Evolutionary conservation across 2,888 invertebrate genomes (phyloP).

Genomic region (Chymomyza caudatula): DNA sequence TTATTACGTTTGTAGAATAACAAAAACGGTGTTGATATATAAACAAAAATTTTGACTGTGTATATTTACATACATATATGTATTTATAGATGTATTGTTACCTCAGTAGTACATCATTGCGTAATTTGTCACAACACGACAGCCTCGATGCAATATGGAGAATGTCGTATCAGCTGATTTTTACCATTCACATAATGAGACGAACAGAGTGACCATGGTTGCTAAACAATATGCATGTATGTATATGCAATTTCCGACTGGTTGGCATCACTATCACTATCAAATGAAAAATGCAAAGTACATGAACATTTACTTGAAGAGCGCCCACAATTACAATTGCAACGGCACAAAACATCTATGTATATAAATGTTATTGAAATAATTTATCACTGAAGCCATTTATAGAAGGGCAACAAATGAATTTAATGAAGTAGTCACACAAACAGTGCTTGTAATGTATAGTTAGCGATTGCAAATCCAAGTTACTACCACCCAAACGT

Average conservation of each 20-base stretch:
- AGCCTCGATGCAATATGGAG: not conserved
- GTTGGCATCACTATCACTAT: not conserved
- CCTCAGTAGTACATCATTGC: not conserved
- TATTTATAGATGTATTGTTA: too few relatives aligned
- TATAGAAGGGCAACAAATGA: not conserved
- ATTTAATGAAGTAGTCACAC: not conserved
- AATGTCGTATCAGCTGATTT: not conserved
- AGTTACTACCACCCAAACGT: too few relatives aligned
- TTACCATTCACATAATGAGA: not conserved
- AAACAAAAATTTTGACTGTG: not conserved
- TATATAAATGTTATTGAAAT: not conserved
- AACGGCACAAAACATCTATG: too few relatives aligned
- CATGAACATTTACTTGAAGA: not conserved
- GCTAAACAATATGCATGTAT: not conserved
- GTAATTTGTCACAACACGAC: not conserved
- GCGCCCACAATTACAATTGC: not conserved
- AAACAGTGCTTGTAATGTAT: not conserved
- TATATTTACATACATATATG: not conserved
- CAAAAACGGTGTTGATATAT: not conserved
- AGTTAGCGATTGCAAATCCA: not conserved
- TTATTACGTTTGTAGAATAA: not conserved
- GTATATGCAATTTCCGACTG: not conserved
- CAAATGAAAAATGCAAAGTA: not conserved
- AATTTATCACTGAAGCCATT: not conserved
- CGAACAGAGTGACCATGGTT: not conserved